Conservation (phyloP, 2,888 invertebrate species). For the Idaea dimidiata region DNA sequence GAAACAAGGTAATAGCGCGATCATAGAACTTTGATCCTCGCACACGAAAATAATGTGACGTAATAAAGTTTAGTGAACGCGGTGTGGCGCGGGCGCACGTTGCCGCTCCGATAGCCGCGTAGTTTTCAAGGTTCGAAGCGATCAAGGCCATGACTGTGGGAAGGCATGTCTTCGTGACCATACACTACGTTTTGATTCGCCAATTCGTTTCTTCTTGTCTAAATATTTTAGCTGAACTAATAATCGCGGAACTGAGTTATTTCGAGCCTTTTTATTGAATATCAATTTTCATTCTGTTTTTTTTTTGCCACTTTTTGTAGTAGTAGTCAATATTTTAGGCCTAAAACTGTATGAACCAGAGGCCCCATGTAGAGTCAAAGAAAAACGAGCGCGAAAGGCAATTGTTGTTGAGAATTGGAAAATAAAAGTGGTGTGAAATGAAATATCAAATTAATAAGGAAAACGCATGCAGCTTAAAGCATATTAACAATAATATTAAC, state of each 20-base stretch:
- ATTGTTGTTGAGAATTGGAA: too few species aligned
- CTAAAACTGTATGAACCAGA: too few species aligned
- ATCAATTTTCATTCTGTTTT: background rate
- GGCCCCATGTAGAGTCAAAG: too few species aligned
- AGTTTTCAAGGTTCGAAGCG: conserved; percentile 68
- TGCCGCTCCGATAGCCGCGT: conserved; percentile 42
- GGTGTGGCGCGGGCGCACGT: conserved; percentile 49
- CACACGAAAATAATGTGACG: conserved; percentile 2
- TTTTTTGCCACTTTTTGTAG: background rate
- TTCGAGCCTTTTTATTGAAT: background rate
- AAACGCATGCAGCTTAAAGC: too few species aligned
- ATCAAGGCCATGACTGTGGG: conserved; percentile 66
- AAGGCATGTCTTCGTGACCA: conserved; percentile 18
- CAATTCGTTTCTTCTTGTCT: background rate
- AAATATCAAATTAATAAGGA: too few species aligned
- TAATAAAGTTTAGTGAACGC: conserved; percentile 76
- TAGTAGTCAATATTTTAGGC: too few species aligned
- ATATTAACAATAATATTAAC: background rate
- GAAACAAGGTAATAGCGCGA: conserved; percentile 49
- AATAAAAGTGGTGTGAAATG: too few species aligned
- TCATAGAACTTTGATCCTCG: conserved; percentile 56
- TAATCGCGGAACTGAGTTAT: background rate
- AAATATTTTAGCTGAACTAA: background rate
- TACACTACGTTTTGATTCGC: background rate
- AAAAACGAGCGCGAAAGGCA: too few species aligned